Evolutionary conservation across 1,140 invertebrate species (phyloP), one percentile per base, ranked within the genome.

Genomic region (Muscidifurax raptorellus): DNA sequence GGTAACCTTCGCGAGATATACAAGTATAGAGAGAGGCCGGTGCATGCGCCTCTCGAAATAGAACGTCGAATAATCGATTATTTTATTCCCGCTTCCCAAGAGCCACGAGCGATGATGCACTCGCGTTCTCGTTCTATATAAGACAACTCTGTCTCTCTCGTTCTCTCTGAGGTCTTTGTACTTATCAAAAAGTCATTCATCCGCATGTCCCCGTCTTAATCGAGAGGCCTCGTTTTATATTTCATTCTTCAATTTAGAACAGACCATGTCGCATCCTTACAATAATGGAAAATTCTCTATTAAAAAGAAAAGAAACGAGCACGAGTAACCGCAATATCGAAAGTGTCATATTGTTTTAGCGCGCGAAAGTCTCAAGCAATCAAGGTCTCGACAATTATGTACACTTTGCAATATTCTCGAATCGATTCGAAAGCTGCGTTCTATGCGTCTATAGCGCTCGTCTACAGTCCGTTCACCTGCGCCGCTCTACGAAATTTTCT

Each of bases 61-160:
- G 87, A 87, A 87, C 74, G 84, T 79, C 71, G 44, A 77, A 85
- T 80, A 85, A 88, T 89, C 87, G 88, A 89, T 88, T 85, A 85
- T 66, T 88, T 87, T 76, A 83, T 87, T 88, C 83, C 82, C 80
- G 74, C 84, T 86, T 87, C 82, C 40, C 76, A 2, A 69, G 9
- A 30, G 25, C 28, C 69, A 30, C 13, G n/a, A 72, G 5, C 69
- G 18, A 72, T 28, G 69, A 72, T 72, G 69, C 28, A 32, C 69
- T 32, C 10, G 27, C 44, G 15, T 15, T 18, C 44, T 18, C 15
- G 44, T 47, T 47, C 13, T 47, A 47, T 47, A 47, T 47, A 47
- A 18, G 15, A 47, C 15, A 47, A 2, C 44, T 47, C 44, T n/a
- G n/a, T n/a, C n/a, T n/a, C n/a, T n/a, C 13, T 18, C 1, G 15